phyloP scores from a whole-genome alignment of 2,888 invertebrate genomes.

The Ochropleura plecta region DNA sequence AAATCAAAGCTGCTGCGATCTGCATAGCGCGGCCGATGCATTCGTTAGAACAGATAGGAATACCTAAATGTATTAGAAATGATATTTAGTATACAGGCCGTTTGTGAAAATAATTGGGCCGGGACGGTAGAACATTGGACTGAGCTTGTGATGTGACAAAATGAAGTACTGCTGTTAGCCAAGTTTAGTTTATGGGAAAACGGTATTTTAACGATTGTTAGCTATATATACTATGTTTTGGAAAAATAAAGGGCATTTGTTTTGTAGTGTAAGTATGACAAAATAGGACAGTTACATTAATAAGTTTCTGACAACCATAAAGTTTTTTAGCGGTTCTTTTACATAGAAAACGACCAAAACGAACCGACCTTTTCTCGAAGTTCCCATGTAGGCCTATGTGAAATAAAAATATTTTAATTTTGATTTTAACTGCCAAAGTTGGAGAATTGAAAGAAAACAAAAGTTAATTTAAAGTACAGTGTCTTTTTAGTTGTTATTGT shows the following conservation, averaged over 20 bases:
- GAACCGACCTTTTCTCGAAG: too few relatives aligned
- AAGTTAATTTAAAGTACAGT: neutral
- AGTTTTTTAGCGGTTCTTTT: too few relatives aligned
- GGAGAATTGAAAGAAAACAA: neutral
- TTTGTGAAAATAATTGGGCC: slow-evolving; percentile 64
- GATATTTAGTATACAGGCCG: slow-evolving; percentile 62
- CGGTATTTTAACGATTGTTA: neutral
- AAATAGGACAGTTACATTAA: too few relatives aligned
- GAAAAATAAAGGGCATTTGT: too few relatives aligned
- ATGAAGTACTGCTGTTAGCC: slow-evolving; percentile 1
- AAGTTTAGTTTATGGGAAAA: neutral
- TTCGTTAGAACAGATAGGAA: slow-evolving; percentile 73
- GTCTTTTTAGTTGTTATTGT: neutral
- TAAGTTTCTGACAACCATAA: too few relatives aligned
- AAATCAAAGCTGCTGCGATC: slow-evolving; percentile 81
- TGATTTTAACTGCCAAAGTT: neutral
- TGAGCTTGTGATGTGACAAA: slow-evolving; percentile 9
- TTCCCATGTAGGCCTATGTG: too few relatives aligned
- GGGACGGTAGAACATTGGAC: slow-evolving; percentile 10
- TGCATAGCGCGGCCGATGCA: slow-evolving; percentile 78
- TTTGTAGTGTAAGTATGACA: too few relatives aligned
- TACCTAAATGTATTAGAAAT: slow-evolving; percentile 68
- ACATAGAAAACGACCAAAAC: too few relatives aligned
- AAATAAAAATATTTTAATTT: too few relatives aligned
- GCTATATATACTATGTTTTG: too few relatives aligned